Percentiles rank a stretch among this genome's conserved stretches.
These are phyloP conservation scores for Micronycteris hirsuta DNA, from an alignment of 2,113 vertebrate species.

Conservation along the genomic window DNA sequence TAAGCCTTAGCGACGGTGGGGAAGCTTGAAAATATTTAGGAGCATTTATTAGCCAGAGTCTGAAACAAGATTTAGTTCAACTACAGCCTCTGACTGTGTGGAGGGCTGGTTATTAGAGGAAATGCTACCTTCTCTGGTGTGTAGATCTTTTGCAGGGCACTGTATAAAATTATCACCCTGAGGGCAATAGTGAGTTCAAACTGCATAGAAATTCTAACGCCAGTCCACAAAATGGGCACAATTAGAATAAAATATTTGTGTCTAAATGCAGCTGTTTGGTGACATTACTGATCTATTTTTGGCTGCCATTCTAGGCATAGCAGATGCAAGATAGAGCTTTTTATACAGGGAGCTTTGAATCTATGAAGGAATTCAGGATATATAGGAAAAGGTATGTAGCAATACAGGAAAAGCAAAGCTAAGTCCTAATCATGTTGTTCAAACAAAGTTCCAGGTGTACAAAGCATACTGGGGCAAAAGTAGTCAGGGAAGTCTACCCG, in stretches of 20 bases:
- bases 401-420: neutral
- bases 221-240: neutral
- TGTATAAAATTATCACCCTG: neutral
- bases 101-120: conserved; percentile 17
- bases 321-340: neutral
- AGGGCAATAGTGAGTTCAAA: conserved; percentile 12
- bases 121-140: neutral
- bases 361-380: neutral
- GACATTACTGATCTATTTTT: neutral
- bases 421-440: neutral
- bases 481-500: neutral
- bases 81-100: conserved; percentile 8
- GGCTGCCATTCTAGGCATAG: neutral
- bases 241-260: neutral
- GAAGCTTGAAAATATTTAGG: conserved; percentile 80
- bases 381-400: neutral
- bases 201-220: neutral
- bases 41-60: conserved; percentile 77
- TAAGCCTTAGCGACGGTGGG: conserved; percentile 75
- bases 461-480: neutral
- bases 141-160: neutral
- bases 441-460: neutral
- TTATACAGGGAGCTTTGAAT: neutral
- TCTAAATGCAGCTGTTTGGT: neutral
- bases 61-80: conserved; percentile 68